Evolutionary conservation across 2,113 vertebrate genomes (phyloP).

Genomic region (Lasiurus borealis): DNA sequence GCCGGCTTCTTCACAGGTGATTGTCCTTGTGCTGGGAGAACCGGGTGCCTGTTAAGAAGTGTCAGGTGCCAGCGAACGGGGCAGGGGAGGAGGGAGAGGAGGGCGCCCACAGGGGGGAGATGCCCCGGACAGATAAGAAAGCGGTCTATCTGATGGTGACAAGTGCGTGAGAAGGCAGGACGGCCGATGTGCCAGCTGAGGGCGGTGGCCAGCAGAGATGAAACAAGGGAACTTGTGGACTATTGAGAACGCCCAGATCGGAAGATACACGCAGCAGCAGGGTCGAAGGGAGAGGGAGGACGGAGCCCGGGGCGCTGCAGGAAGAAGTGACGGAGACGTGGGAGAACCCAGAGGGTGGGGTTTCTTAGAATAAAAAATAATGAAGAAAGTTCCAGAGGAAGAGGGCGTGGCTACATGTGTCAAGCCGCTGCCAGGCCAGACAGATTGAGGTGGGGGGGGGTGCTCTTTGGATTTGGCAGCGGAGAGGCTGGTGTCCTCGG

Average conservation of each 20-base stretch:
- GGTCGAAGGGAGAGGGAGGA: background rate
- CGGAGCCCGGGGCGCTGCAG: background rate
- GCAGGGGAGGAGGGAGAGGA: too few species aligned
- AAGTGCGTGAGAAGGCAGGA: background rate
- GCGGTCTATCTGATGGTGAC: background rate
- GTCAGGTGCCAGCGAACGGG: background rate
- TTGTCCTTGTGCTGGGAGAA: background rate
- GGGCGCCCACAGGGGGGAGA: background rate
- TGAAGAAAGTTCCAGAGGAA: rapidly evolving
- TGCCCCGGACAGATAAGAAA: background rate
- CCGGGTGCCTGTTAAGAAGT: background rate
- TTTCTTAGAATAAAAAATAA: background rate
- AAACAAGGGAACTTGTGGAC: background rate
- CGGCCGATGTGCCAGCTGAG: background rate
- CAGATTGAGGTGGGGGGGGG: too few species aligned
- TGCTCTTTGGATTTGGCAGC: background rate
- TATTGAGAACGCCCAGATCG: rapidly evolving
- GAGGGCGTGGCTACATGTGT: background rate
- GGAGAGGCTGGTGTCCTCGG: background rate
- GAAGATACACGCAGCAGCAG: background rate
- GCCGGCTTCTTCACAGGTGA: slow-evolving; percentile 94
- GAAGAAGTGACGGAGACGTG: background rate
- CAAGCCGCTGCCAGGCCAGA: rapidly evolving
- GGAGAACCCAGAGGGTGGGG: background rate
- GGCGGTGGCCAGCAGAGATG: background rate